phyloP scores from a whole-genome alignment of 2,888 invertebrate genomes.

The Thecocarcelia acutangulata region DNA sequence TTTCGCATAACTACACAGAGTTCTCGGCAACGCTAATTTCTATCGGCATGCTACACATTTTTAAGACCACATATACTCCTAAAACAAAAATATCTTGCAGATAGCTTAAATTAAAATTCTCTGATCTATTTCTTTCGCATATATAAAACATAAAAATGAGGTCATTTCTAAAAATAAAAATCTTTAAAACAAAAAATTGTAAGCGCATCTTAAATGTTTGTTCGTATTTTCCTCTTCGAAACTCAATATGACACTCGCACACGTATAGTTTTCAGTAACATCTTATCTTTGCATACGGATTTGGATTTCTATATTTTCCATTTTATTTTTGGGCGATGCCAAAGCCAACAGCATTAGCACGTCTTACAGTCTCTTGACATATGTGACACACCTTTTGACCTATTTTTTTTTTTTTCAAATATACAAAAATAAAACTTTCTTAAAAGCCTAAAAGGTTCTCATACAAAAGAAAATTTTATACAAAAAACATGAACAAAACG shows the following conservation, averaged over 20 bases:
- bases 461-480: constrained; percentile 13
- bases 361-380: constrained; percentile 76
- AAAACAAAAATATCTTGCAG: too few relatives aligned
- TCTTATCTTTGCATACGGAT: constrained; percentile 60
- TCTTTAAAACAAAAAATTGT: constrained; percentile 26
- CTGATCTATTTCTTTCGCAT: neutral
- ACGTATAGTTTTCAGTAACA: constrained; percentile 14
- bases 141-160: constrained; percentile 42
- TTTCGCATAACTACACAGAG: too few relatives aligned
- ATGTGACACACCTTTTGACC: constrained; percentile 79
- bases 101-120: neutral
- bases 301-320: constrained; percentile 15
- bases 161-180: constrained; percentile 63
- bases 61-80: too few relatives aligned
- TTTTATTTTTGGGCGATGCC: constrained; percentile 55
- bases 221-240: constrained; percentile 4
- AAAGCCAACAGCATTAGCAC: constrained; percentile 70
- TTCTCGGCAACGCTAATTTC: too few relatives aligned
- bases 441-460: constrained; percentile 67
- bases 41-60: too few relatives aligned
- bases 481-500: constrained; percentile 28
- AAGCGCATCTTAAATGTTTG: neutral
- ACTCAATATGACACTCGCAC: constrained; percentile 9
- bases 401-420: constrained; percentile 62
- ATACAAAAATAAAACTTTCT: constrained; percentile 24